Evolutionary conservation across 2,113 vertebrate genomes (phyloP).

Genomic region (Saguinus imperator): DNA sequence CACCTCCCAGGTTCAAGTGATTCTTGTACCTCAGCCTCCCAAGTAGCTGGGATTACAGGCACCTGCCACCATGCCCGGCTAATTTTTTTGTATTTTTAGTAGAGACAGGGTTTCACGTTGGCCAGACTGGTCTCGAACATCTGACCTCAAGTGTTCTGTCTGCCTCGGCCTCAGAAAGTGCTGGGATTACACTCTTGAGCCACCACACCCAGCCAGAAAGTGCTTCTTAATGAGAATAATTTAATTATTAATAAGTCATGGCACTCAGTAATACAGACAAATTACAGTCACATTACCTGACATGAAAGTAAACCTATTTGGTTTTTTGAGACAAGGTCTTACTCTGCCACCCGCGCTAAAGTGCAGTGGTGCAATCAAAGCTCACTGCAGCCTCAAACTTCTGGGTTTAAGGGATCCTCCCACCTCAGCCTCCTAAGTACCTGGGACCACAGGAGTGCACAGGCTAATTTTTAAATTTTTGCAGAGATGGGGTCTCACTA

Average conservation of each 20-base stretch:
- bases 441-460: not conserved
- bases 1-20: too few relatives aligned
- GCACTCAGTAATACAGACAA: not conserved
- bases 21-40: too few relatives aligned
- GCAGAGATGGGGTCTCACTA: not conserved
- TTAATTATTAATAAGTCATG: not conserved
- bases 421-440: not conserved
- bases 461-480: not conserved
- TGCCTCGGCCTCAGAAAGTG: too few relatives aligned
- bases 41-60: too few relatives aligned
- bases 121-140: too few relatives aligned
- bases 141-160: too few relatives aligned
- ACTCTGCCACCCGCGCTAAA: not conserved
- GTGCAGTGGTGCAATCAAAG: not conserved
- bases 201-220: too few relatives aligned
- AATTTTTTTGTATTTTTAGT: too few relatives aligned
- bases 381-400: not conserved
- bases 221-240: not conserved
- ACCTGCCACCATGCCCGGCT: rapidly evolving
- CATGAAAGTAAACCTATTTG: not conserved
- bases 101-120: too few relatives aligned
- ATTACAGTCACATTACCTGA: not conserved
- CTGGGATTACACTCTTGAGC: too few relatives aligned
- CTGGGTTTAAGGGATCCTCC: not conserved
- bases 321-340: not conserved